Evolutionary conservation across 2,113 vertebrate species (phyloP).

Genomic region (Diadophis punctatus): DNA sequence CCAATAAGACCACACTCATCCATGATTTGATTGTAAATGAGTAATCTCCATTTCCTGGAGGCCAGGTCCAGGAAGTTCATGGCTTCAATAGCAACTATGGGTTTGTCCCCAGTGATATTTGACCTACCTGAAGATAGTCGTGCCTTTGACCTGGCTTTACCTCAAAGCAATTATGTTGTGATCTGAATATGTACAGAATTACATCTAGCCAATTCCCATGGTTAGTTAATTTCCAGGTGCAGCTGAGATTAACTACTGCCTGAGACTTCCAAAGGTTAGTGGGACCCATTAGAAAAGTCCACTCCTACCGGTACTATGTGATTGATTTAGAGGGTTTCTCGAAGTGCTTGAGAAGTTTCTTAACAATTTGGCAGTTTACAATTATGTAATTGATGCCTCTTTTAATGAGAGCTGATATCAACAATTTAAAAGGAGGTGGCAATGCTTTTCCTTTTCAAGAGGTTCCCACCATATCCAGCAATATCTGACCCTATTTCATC

Average conservation of each 20-base stretch:
- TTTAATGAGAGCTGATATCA: background rate
- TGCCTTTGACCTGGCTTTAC: background rate
- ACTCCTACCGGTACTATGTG: background rate
- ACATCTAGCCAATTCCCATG: background rate
- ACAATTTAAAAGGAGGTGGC: background rate
- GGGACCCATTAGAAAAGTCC: background rate
- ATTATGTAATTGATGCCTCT: background rate
- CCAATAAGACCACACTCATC: background rate
- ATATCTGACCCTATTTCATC: background rate
- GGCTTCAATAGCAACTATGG: background rate
- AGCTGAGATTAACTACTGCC: background rate
- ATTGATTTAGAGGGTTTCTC: background rate
- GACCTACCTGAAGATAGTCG: background rate
- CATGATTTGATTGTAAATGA: background rate
- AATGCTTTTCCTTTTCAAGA: background rate
- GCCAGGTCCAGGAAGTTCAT: background rate
- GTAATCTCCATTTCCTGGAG: background rate
- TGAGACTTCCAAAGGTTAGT: background rate
- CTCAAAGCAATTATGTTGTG: background rate
- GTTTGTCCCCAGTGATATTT: background rate
- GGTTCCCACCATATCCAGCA: background rate
- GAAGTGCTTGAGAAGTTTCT: background rate
- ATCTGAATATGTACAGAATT: background rate
- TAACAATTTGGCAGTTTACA: background rate
- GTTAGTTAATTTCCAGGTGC: background rate